These are phyloP conservation scores for Drosophila seguyi DNA, from an alignment of 1,140 invertebrate species.

Conservation along the genomic window DNA sequence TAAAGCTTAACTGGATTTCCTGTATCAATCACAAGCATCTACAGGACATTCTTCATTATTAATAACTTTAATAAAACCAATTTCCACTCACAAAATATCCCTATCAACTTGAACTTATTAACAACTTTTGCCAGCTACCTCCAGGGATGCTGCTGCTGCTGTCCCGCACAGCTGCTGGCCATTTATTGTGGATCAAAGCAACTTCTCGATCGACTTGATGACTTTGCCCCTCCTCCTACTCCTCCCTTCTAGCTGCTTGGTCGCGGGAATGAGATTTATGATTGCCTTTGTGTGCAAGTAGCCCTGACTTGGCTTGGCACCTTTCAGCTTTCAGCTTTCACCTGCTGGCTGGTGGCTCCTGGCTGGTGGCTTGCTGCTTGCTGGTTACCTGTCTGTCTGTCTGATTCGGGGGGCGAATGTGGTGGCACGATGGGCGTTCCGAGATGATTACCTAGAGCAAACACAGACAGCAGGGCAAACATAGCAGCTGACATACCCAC, in stretches of 20 bases:
- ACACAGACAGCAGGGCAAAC: constrained; percentile 76
- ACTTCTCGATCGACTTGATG: constrained; percentile 37
- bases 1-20: not conserved
- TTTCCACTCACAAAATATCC: not conserved
- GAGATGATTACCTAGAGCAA: constrained; percentile 81
- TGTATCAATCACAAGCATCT: not conserved
- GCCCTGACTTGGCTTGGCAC: constrained; percentile 34
- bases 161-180: constrained; percentile 13
- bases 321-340: constrained; percentile 39
- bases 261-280: constrained; percentile 48
- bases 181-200: constrained; percentile 33
- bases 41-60: too few relatives aligned
- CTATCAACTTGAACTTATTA: not conserved
- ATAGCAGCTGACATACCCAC: constrained; percentile 48
- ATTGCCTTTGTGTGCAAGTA: constrained; percentile 46
- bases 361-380: constrained; percentile 6
- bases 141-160: not conserved
- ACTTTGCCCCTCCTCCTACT: too few relatives aligned
- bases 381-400: constrained; percentile 23
- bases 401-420: constrained; percentile 19
- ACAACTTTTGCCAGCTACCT: too few relatives aligned
- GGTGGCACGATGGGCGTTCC: constrained; percentile 42
- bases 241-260: not conserved
- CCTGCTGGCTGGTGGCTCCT: too few relatives aligned
- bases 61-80: not conserved